Percentiles rank a stretch among this genome's conserved stretches.
phyloP scores from a whole-genome alignment of 1,140 invertebrate genomes.

The Eulimnadia texana region DNA sequence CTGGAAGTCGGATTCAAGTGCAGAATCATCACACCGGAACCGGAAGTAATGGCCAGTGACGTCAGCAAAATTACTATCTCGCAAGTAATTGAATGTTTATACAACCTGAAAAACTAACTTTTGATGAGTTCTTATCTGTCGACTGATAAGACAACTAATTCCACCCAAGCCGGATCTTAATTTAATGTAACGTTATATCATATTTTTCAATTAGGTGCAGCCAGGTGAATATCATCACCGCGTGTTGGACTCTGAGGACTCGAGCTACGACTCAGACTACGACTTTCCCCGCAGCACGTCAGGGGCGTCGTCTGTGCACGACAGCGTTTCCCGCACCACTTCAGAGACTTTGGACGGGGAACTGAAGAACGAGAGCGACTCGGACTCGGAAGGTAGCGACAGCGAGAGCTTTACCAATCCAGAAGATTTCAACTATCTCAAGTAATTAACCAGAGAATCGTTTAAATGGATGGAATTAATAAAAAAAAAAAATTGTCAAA shows the following conservation, averaged over 20 bases:
- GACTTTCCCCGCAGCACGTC: constrained; percentile 42
- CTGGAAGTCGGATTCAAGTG: too few relatives aligned
- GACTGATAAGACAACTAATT: too few relatives aligned
- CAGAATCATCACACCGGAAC: too few relatives aligned
- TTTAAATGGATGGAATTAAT: background rate
- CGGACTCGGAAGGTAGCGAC: background rate
- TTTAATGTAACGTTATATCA: too few relatives aligned
- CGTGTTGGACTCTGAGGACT: constrained; percentile 49
- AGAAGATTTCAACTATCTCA: background rate
- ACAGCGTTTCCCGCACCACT: constrained; percentile 58
- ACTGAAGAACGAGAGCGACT: constrained; percentile 36
- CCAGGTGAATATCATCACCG: background rate
- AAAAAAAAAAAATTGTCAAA: background rate
- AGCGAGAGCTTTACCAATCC: too few relatives aligned
- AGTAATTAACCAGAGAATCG: background rate
- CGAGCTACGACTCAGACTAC: constrained; percentile 73
- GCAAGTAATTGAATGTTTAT: too few relatives aligned
- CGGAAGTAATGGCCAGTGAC: too few relatives aligned
- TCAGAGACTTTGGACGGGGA: constrained; percentile 70
- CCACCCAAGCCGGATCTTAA: too few relatives aligned
- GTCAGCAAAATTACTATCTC: too few relatives aligned
- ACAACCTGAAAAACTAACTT: too few relatives aligned
- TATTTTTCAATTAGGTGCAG: background rate
- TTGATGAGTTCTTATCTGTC: too few relatives aligned
- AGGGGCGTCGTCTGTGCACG: constrained; percentile 35